phyloP scores from a whole-genome alignment of 2,888 invertebrate genomes.

The Hofmannophila pseudospretella region DNA sequence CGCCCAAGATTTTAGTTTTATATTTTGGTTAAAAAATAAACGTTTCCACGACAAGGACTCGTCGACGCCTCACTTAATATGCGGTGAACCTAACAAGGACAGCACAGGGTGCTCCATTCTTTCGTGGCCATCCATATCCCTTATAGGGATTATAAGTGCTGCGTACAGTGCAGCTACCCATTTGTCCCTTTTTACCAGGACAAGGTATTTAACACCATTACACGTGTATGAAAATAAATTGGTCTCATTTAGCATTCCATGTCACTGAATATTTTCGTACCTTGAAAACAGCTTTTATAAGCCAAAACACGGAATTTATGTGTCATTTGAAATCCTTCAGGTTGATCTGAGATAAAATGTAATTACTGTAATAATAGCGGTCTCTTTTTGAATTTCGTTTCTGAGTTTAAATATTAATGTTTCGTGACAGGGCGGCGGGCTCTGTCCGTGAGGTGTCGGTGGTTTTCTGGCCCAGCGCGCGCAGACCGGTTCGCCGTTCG shows the following conservation, averaged over 20 bases:
- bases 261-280: no score
- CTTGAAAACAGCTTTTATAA: slow-evolving; percentile 29
- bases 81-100: slow-evolving; percentile 10
- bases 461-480: slow-evolving; percentile 74
- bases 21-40: no score
- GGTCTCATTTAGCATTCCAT: no score
- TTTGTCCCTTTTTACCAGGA: slow-evolving; percentile 55
- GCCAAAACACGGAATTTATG: slow-evolving; percentile 27
- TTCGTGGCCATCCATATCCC: slow-evolving; percentile 37
- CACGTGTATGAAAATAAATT: slow-evolving; percentile 13
- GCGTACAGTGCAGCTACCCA: slow-evolving; percentile 47
- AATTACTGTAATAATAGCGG: slow-evolving; percentile 60
- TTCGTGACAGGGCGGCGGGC: slow-evolving; percentile 64
- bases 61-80: background rate
- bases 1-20: no score
- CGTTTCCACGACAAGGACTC: background rate
- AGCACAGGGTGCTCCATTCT: slow-evolving; percentile 33
- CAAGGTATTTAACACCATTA: slow-evolving; percentile 58
- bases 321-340: slow-evolving; percentile 36
- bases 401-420: slow-evolving; percentile 70
- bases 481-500: slow-evolving; percentile 65
- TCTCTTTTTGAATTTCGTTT: slow-evolving; percentile 49
- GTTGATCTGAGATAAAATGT: slow-evolving; percentile 37
- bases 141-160: slow-evolving; percentile 52
- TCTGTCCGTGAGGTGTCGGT: slow-evolving; percentile 61